Base-by-base conservation (phyloP, 1,140 invertebrate species). In the Brachionus calyciflorus region DNA sequence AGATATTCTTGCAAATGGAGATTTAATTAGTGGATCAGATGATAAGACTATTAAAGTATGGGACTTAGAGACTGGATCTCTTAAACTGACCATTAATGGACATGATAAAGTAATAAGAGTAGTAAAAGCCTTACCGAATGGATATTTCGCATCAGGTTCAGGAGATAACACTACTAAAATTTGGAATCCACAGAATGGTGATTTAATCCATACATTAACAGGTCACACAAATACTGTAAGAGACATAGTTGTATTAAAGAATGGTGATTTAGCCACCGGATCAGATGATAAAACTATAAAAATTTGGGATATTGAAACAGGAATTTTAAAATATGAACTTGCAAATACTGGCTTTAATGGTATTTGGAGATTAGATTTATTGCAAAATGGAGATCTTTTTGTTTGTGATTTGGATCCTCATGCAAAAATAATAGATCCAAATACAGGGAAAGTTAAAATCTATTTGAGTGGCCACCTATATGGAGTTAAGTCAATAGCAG, bases 221-320 rank as follows among this genome's bases (percentile, higher is more conserved):
- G 65, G 65, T 70, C 65, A 70, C 46, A 49, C 33, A n/a, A 26
- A 70, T 17, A 24, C 26, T 48, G 10, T 70, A 28, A 12, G 21
- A 51, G 65, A 48, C 24, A 30, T 70, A 30, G 40, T 70, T 19
- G n/a, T 70, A 4, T 44, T 70, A 24, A 48, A 28, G n/a, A 70
- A 46, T 33, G 65, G 65, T 19, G 21, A 49, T 48, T 51, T 70
- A 21, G 65, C 65, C 17, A 70, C 37, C 26, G 65, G 44, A 24
- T 70, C 65, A 6, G 44, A 70, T 19, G 65, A 70, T 70, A 48
- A 51, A 10, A 70, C 44, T 6, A 48, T 70, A 6, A 70, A 51
- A 70, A 48, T 70, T 33, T 70, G 65, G 65, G 94, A 99, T 83
- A 98, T 60, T 37, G 14, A 60, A 60, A 60, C 55, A 33, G 28